Percentiles rank a stretch among this genome's conserved stretches.
Conservation (phyloP, 2,888 invertebrate genomes). For the Cyaniris semiargus region DNA sequence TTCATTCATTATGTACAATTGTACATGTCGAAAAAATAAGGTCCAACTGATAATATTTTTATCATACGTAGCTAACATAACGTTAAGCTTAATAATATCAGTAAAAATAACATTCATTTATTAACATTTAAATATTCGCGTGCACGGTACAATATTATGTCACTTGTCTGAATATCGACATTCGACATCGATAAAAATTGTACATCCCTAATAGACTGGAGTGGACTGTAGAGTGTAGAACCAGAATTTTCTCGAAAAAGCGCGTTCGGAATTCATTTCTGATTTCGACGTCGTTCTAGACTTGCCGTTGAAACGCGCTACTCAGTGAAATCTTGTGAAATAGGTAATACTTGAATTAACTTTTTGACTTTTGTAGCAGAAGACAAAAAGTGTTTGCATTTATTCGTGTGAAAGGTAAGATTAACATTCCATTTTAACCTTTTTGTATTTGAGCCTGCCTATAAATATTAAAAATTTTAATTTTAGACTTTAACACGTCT, state of each 20-base stretch:
- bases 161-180: background rate
- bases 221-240: slow-evolving; percentile 34
- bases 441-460: background rate
- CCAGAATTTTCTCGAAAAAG: slow-evolving; percentile 50
- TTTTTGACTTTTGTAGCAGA: background rate
- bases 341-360: background rate
- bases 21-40: no score
- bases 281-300: slow-evolving; percentile 36
- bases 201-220: slow-evolving; percentile 18
- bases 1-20: no score
- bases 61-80: no score
- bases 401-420: slow-evolving; percentile 4
- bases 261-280: slow-evolving; percentile 40
- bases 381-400: background rate
- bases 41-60: no score
- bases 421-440: background rate
- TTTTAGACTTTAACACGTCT: background rate
- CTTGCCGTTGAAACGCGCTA: slow-evolving; percentile 38
- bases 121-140: no score
- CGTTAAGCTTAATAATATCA: no score
- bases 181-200: background rate
- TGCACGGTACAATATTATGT: no score
- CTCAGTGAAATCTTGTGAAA: background rate
- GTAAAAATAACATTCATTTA: no score
- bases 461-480: background rate